Conservation (phyloP, 2,113 vertebrate genomes). For the Natator depressus region DNA sequence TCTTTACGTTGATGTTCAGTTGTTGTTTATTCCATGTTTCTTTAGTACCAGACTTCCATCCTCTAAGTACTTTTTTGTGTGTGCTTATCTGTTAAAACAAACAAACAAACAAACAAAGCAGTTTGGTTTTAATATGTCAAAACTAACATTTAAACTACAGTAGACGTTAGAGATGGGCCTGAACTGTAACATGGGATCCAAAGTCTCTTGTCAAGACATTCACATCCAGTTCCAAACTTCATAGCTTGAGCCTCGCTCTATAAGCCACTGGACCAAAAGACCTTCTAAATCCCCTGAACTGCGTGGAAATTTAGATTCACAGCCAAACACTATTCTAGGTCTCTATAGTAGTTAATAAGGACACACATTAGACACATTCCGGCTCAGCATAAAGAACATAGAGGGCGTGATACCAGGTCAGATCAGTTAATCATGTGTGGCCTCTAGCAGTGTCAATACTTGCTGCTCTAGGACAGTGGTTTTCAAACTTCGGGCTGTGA, state of each 20-base stretch:
- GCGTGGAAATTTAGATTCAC: neutral
- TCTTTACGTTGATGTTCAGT: neutral
- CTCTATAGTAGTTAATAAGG: neutral
- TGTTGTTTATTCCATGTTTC: neutral
- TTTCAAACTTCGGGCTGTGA: no score
- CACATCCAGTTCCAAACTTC: neutral
- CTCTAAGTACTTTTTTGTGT: neutral
- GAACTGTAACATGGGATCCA: neutral
- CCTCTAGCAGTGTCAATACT: neutral
- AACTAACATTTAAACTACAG: neutral
- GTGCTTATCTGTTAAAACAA: neutral
- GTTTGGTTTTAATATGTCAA: neutral
- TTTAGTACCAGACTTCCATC: neutral
- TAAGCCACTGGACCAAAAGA: neutral
- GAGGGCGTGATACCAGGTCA: neutral
- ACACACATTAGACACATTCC: neutral
- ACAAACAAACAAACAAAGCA: neutral
- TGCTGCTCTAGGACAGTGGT: neutral
- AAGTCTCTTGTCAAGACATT: neutral
- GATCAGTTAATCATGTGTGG: neutral
- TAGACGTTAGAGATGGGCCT: neutral
- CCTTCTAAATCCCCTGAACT: neutral
- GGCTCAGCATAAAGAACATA: neutral
- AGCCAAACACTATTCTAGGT: neutral
- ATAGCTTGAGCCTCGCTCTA: neutral